Percentiles rank a stretch among this genome's conserved stretches.
Evolutionary conservation across 2,113 vertebrate species (phyloP).

Genomic region (Chaetops frenatus): DNA sequence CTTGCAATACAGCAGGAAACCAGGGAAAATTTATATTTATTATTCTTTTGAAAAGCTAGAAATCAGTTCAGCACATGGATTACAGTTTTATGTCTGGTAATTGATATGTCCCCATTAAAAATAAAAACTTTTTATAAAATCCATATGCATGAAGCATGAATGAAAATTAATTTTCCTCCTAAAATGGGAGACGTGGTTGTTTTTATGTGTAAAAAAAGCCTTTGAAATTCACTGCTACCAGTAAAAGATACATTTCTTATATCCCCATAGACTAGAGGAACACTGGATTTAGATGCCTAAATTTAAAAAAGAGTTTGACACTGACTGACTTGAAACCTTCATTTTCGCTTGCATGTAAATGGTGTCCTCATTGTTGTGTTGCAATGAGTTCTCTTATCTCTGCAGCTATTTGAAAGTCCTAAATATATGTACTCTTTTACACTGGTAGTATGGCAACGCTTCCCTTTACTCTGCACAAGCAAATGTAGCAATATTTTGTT

Average conservation of each 20-base stretch:
- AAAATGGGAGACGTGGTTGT: neutral
- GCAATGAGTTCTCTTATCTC: neutral
- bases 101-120: neutral
- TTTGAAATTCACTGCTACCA: slow-evolving; percentile 3
- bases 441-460: neutral
- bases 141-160: neutral
- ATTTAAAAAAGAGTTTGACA: slow-evolving; percentile 19
- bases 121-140: neutral
- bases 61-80: neutral
- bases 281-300: neutral
- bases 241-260: neutral
- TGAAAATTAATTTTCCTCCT: neutral
- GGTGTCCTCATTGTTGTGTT: neutral
- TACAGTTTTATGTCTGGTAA: neutral
- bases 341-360: neutral
- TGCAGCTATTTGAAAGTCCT: neutral
- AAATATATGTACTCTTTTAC: neutral
- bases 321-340: neutral
- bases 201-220: neutral
- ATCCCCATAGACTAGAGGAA: neutral
- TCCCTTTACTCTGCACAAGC: neutral
- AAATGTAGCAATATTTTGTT: neutral
- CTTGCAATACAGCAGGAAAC: neutral
- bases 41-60: neutral
- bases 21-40: neutral